A percentile compares a stretch with the other conserved stretches of the same genome.
phyloP scores from a whole-genome alignment of 2,113 vertebrate genomes.

The Arizona elegans region DNA sequence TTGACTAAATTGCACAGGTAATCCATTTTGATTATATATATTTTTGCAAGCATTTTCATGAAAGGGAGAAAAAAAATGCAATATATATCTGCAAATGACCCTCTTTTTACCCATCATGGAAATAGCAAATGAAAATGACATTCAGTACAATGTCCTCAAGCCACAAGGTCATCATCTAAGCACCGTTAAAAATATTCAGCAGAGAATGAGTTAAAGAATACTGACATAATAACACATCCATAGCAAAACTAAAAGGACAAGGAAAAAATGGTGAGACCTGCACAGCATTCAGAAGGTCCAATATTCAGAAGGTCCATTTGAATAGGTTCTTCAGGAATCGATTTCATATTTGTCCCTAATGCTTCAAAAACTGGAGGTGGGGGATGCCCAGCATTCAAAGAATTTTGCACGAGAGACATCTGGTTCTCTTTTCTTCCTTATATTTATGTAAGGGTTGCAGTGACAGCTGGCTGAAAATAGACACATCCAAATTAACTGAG shows the following conservation, averaged over 20 bases:
- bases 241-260: conserved; percentile 35
- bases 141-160: background rate
- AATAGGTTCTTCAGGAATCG: conserved; percentile 57
- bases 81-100: background rate
- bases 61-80: background rate
- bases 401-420: conserved; percentile 54
- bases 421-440: conserved; percentile 44
- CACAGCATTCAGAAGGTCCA: conserved; percentile 56
- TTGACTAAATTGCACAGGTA: background rate
- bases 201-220: conserved; percentile 18
- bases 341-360: conserved; percentile 54
- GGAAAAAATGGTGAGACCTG: conserved; percentile 51
- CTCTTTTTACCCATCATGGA: background rate
- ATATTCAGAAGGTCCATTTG: conserved; percentile 37
- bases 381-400: conserved; percentile 34
- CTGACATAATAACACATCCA: background rate
- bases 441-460: conserved; percentile 57
- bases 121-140: background rate
- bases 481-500: conserved; percentile 50
- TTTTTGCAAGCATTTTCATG: background rate
- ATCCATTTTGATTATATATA: background rate
- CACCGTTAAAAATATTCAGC: conserved; percentile 12
- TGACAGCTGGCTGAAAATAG: conserved; percentile 28
- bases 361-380: conserved; percentile 38
- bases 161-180: conserved; percentile 7